Evolutionary conservation across 2,113 vertebrate genomes (phyloP), one percentile per base, ranked within the genome.

Genomic region (Egretta garzetta): DNA sequence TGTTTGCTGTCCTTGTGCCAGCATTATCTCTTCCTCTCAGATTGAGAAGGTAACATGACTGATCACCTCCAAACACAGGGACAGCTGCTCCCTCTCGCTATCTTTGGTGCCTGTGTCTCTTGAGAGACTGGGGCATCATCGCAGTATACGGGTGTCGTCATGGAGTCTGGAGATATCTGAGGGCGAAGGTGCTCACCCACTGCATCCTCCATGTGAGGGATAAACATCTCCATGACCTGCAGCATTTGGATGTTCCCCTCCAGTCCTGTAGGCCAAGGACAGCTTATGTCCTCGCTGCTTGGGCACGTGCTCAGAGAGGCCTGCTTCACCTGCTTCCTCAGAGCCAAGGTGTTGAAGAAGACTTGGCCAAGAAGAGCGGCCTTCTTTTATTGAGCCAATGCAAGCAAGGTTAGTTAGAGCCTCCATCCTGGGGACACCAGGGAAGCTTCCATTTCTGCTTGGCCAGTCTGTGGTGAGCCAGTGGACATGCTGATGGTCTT

Each of bases 101-200:
- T 63, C 95, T 97, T 95, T 95, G 95, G 39, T 96, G 88, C 84
- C 86, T 3, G 0, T 47, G 80, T 86, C 96, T 94, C 96, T 3
- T 4, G 5, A 1, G 89, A 96, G 96, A 79, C 74, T 4, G 27
- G 3, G 97, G 84, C 89, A 96, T n/a, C 96, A 96, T 97, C 95
- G 90, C 91, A 96, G 95, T 64, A 90, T 94, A 91, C 71, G 43
- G 92, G 91, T 97, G 92, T 93, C 71, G 85, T 97, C 96, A 95
- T 96, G 97, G 94, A 82, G n/a, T 85, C 96, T 66, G 83, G 11
- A 88, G 75, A 95, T 53, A 91, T 96, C 96, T 96, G 93, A 96
- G 95, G 49, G 93, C 22, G 0, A 97, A 98, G 97, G 97, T 98
- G 95, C 95, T 89, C 91, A 96, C 87, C 96, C 91, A 96, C 97